phyloP scores from a whole-genome alignment of 1,140 invertebrate species.

The Dermatophagoides farinae region DNA sequence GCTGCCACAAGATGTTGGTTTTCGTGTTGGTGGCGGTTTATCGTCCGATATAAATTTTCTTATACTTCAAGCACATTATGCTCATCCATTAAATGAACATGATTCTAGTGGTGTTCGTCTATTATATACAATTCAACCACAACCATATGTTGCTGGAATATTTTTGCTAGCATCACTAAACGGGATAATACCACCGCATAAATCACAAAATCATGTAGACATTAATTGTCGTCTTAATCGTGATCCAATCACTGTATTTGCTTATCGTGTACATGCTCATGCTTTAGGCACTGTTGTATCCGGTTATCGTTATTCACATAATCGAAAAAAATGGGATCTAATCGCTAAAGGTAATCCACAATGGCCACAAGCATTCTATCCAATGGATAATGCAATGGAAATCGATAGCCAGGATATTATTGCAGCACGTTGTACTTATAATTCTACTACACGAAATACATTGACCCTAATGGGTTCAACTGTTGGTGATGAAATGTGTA shows the following conservation, averaged over 20 bases:
- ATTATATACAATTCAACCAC: constrained; percentile 22
- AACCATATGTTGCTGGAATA: constrained; percentile 27
- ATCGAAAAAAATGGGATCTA: constrained; percentile 18
- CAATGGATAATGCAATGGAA: constrained; percentile 20
- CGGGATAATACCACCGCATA: constrained; percentile 23
- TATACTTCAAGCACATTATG: constrained; percentile 30
- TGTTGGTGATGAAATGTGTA: constrained; percentile 45
- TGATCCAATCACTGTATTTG: constrained; percentile 29
- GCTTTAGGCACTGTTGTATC: constrained; percentile 30
- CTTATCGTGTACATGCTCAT: constrained; percentile 38
- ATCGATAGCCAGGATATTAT: constrained; percentile 23
- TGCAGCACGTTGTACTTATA: constrained; percentile 27
- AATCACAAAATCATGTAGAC: constrained; percentile 25
- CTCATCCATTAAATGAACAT: constrained; percentile 19
- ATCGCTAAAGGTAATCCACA: constrained; percentile 29
- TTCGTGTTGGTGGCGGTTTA: constrained; percentile 31
- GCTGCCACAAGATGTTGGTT: constrained; percentile 33
- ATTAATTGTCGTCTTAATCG: constrained; percentile 22
- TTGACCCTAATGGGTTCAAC: constrained; percentile 26
- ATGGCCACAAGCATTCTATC: constrained; percentile 32
- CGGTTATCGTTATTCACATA: constrained; percentile 26
- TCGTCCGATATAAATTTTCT: constrained; percentile 30
- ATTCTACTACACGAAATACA: constrained; percentile 21
- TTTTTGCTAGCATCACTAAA: constrained; percentile 21
- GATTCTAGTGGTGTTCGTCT: constrained; percentile 24